Percentiles rank a stretch among this genome's conserved stretches.
Evolutionary conservation across 1,140 invertebrate species (phyloP).

Genomic region (Eueides isabella): DNA sequence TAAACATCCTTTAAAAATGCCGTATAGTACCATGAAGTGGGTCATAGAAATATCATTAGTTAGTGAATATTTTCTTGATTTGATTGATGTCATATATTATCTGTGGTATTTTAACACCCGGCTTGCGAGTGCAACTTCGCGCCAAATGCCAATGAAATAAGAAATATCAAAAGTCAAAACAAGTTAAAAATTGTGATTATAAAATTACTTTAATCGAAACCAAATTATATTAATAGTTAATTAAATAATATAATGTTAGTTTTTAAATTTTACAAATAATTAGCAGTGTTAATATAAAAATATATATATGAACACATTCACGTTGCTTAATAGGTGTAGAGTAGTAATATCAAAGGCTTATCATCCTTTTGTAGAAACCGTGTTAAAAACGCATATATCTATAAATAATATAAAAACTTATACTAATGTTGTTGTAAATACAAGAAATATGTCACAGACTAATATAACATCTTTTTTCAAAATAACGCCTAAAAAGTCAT

Average conservation of each 20-base stretch:
- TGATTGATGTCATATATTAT: not conserved
- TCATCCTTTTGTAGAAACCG: not conserved
- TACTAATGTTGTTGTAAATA: conserved; percentile 26
- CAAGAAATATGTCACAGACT: conserved; percentile 66
- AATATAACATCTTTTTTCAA: conserved; percentile 75
- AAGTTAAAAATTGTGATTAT: not conserved
- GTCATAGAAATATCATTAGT: not conserved
- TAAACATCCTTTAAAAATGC: no score
- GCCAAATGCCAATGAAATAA: conserved; percentile 16
- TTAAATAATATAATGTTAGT: not conserved
- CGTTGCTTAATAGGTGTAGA: conserved; percentile 21
- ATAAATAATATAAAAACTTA: not conserved
- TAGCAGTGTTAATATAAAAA: not conserved
- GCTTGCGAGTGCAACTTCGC: conserved; percentile 10
- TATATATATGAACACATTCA: conserved; percentile 23
- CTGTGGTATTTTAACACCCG: not conserved
- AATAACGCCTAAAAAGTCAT: conserved; percentile 57
- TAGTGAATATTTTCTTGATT: not conserved
- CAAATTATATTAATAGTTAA: not conserved
- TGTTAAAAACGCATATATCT: not conserved
- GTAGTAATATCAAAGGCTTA: not conserved
- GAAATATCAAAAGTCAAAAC: conserved; percentile 4
- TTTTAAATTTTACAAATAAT: not conserved
- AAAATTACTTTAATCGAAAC: not conserved
- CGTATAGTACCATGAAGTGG: no score